Evolutionary conservation across 2,113 vertebrate genomes (phyloP), one percentile per base, ranked within the genome.

Genomic region (Lamprologus lemairii): DNA sequence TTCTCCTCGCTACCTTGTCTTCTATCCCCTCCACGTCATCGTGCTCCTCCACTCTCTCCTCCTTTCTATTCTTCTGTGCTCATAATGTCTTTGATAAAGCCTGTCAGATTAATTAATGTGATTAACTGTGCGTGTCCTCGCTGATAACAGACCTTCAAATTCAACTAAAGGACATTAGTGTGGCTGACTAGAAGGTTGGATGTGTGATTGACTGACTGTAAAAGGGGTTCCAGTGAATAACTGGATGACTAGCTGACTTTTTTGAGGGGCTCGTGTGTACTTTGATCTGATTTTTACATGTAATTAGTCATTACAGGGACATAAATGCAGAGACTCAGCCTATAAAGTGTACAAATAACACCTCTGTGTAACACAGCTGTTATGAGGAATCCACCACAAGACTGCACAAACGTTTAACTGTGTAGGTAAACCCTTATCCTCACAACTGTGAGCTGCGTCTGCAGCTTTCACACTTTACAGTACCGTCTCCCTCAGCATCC

Each of bases 91-190:
- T 90, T 92, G 92, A 95, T 94, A 92, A 92, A 87, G 87, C 57
- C 92, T 86, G 89, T 95, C 93, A 94, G 92, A 95, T 93, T 92
- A 95, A 95, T 95, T 94, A 94, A 92, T 65, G 90, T 87, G 93
- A 95, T 94, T 93, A 92, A 91, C 55, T 87, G 85, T 68, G 81
- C 42, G 2, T 26, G 87, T 92, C 87, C 49, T 89, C 45, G 2
- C 87, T 91, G 86, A 94, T 90, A 89, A 88, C 60, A 89, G 88
- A 92, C 91, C 87, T 93, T 94, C 87, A 94, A 45, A 88, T 84
- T 73, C 12, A 47, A 88, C 82, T n/a, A 55, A 51, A 93, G 93
- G 92, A 88, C 92, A 57, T 91, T 57, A 73, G 60, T 40, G 75
- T 83, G 85, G 80, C 73, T 75, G 85, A 79, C 63, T 81, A 13